Evolutionary conservation across 2,113 vertebrate genomes (phyloP), one percentile per base, ranked within the genome.

Genomic region (Brevimyrus niger): DNA sequence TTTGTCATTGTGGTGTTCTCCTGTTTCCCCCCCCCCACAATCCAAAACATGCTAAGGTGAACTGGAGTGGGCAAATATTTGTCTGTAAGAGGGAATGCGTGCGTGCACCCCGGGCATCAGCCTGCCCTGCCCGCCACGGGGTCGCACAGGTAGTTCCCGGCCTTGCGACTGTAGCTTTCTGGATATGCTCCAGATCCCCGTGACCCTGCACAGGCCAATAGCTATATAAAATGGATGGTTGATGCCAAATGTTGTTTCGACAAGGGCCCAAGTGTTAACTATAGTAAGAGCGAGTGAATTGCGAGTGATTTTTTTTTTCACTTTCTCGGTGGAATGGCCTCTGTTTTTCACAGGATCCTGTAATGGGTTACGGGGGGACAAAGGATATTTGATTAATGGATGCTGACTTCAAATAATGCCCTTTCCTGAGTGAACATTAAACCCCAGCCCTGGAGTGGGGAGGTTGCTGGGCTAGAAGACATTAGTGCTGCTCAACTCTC

Each of bases 291-390:
- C 88, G 76, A 89, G 23, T 90, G 58, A 53, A 35, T 44, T n/a
- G n/a, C n/a, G n/a, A n/a, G n/a, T n/a, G n/a, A n/a, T n/a, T n/a
- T n/a, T n/a, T n/a, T 88, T 47, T 93, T 86, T 91, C 88, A 82
- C 89, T 82, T 58, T 83, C 87, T 58, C 83, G 76, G 19, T 89
- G 53, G 88, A 89, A 73, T 27, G 61, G 46, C 55, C 15, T 38
- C 35, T 80, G 13, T 80, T 80, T 80, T 80, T 80, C n/a, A 4
- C 73, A 19, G 82, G 73, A 76, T 50, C 46, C 35, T 89, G 87
- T 91, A 83, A 90, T 87, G 86, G 69, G 88, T 89, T 86, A 87
- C 89, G 89, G 86, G 91, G 91, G 90, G 89, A 89, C 89, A 84
- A 88, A 89, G 80, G 82, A 47, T 53, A 38, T 73, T 31, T 91